Percentiles rank a stretch among this genome's conserved stretches.
Conservation (phyloP, 2,113 vertebrate species). For the Gobio gobio region DNA sequence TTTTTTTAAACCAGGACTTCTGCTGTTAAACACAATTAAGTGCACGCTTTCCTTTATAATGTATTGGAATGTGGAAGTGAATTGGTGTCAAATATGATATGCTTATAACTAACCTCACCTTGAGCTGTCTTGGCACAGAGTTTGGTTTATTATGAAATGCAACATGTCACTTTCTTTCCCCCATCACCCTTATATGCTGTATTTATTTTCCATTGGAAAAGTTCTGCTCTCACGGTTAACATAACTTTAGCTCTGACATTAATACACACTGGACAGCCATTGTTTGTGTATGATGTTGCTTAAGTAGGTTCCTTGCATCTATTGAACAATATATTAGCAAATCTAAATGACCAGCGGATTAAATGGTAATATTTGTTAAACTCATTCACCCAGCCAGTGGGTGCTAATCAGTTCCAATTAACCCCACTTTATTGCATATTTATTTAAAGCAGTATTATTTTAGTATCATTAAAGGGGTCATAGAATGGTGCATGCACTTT, state of each 20-base stretch:
- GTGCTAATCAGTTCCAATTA: neutral
- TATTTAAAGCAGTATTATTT: neutral
- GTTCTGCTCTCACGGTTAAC: slow-evolving; percentile 62
- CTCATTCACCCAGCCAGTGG: neutral
- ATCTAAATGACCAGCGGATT: neutral
- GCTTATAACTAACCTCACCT: neutral
- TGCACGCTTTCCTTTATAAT: neutral
- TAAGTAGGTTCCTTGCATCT: slow-evolving; percentile 2
- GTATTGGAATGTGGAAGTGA: neutral
- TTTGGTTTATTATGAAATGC: slow-evolving; percentile 26
- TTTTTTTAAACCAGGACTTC: neutral
- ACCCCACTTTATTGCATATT: neutral
- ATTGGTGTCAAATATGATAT: slow-evolving; percentile 6
- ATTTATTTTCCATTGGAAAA: slow-evolving; percentile 66
- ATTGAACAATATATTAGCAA: neutral
- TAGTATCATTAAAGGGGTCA: neutral
- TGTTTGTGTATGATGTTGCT: slow-evolving; percentile 19
- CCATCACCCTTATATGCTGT: slow-evolving; percentile 51
- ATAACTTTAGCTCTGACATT: slow-evolving; percentile 50
- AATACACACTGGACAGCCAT: slow-evolving; percentile 56
- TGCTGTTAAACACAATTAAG: neutral
- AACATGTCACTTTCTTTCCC: slow-evolving; percentile 31
- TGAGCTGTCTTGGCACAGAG: slow-evolving; percentile 20
- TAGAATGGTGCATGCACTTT: too few relatives aligned
- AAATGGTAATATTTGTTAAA: neutral